These are phyloP conservation scores for Strix uralensis DNA, from an alignment of 2,113 vertebrate species.

Conservation along the genomic window DNA sequence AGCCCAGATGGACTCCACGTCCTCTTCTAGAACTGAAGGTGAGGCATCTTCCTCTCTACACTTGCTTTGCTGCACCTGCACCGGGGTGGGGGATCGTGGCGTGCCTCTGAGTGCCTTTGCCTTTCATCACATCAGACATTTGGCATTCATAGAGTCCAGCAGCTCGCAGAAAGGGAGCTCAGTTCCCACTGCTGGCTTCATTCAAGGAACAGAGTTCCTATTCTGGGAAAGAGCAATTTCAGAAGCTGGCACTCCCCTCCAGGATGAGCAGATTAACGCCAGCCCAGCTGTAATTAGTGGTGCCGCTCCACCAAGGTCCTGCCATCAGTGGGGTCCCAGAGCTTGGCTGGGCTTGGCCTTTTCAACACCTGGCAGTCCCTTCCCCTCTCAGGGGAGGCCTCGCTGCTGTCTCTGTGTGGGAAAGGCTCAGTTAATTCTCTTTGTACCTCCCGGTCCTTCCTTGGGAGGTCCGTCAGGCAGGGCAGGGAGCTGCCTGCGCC, in stretches of 20 bases:
- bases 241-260: not conserved
- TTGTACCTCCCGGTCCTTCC: slow-evolving; percentile 35
- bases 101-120: not conserved
- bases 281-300: not conserved
- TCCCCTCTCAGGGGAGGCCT: slow-evolving; percentile 52
- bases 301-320: not conserved
- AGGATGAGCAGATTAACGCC: not conserved
- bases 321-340: not conserved
- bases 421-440: slow-evolving; percentile 63
- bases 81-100: not conserved
- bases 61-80: not conserved
- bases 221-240: not conserved
- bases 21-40: slow-evolving; percentile 66
- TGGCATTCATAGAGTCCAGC: not conserved
- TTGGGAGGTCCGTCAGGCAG: slow-evolving; percentile 50
- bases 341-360: not conserved
- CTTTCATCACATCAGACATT: not conserved
- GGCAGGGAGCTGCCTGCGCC: not conserved
- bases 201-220: accelerated
- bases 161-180: not conserved
- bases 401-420: slow-evolving; percentile 68
- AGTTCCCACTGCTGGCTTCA: not conserved
- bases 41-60: not conserved
- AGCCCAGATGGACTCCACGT: not conserved
- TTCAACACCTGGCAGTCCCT: not conserved